Evolutionary conservation across 2,113 vertebrate species (phyloP).

Genomic region (Riparia riparia): DNA sequence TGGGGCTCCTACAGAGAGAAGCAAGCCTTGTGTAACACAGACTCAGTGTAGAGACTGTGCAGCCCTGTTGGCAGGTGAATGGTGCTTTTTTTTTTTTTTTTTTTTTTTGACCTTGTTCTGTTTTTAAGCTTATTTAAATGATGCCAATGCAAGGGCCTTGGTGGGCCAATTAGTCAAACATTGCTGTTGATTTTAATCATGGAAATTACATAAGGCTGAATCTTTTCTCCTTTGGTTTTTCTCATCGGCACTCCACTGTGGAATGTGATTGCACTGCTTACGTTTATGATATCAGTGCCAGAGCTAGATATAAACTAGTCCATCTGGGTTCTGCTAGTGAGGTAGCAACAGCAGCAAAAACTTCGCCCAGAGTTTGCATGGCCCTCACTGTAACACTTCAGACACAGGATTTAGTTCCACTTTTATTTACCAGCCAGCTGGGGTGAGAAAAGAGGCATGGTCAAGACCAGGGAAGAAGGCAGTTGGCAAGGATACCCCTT

Average conservation of each 20-base stretch:
- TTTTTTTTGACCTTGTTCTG: constrained; percentile 26
- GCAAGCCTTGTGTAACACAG: neutral
- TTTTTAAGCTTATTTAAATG: constrained; percentile 56
- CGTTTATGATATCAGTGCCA: constrained; percentile 11
- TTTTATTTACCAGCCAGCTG: neutral
- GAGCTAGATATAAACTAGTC: neutral
- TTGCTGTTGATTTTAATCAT: constrained; percentile 65
- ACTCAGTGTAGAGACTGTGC: neutral
- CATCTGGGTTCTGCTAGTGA: neutral
- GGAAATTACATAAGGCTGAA: constrained; percentile 52
- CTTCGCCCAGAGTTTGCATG: neutral
- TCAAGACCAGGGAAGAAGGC: neutral
- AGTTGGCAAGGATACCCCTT: neutral
- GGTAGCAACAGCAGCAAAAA: neutral
- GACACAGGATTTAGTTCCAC: neutral
- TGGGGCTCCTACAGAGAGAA: neutral
- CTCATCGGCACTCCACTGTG: constrained; percentile 25
- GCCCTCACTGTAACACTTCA: neutral
- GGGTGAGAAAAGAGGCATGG: neutral
- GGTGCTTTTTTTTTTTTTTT: neutral
- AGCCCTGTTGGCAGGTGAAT: neutral
- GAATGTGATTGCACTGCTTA: constrained; percentile 32
- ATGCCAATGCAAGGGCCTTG: constrained; percentile 39
- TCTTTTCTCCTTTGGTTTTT: constrained; percentile 41
- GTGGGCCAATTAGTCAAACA: constrained; percentile 62